Base-by-base conservation (phyloP, 2,797 vertebrate genomes). In the Catamblyrhynchus diadema region DNA sequence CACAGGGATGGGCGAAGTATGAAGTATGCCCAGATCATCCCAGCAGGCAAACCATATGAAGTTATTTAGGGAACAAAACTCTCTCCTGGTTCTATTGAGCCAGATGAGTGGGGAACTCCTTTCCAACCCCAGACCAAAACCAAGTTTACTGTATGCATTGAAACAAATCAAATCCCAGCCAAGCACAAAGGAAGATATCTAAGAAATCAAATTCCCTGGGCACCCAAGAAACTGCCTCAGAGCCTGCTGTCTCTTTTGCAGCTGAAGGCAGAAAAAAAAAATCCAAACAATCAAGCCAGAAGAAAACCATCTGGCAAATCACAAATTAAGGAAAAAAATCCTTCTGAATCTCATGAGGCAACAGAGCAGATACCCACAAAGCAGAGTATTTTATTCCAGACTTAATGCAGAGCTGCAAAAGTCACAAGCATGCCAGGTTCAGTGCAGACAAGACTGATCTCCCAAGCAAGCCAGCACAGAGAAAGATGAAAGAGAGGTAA, bases 241-340 rank as follows among this genome's bases (percentile, higher is more conserved):
- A 84, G 27, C 47, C 59, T 59, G 32, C 28, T 54, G 6, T 33
- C 61, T 72, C 23, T 69, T 74, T 61, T 33, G 39, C 48, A 21
- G 23, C 16, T 39, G 41, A 91, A 90, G 19, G 27, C 35, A 84
- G 47, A 84, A 74, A 72, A 75, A 79, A 19, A 78, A 57, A 69
- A 1, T 21, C 27, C 10, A 47, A 78, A 47, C 22, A 75, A 62
- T 30, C 32, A 93, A 91, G 45, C 27, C 61, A 72, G 44, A 83
- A 75, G 42, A 90, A 94, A 86, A 18, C 30, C 73, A 88, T 88
- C 59, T 86, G 77, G 22, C 25, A 93, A 88, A 95, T 4, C 28
- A 16, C 30, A 85, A 13, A 67, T 87, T 74, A 81, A 77, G 39
- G 44, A 45, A 80, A 73, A 81, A 86, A 90, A 14, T 59, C 48